Evolutionary conservation across 2,888 invertebrate genomes (phyloP).

Genomic region (Mesorhabditis sp.): DNA sequence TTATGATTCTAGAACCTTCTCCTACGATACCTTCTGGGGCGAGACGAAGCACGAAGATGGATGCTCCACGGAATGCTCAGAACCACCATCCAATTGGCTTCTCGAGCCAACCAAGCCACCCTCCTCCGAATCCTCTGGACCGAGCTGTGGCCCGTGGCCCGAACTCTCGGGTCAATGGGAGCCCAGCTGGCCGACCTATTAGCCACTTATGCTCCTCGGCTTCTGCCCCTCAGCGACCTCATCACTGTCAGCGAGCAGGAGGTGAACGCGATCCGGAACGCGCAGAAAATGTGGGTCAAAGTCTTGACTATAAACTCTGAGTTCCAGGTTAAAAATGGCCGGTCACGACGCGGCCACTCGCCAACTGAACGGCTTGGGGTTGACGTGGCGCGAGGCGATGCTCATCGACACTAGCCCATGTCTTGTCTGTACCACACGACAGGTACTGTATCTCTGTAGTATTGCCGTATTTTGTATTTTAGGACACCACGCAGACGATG

Average conservation of each 20-base stretch:
- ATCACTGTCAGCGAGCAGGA: slow-evolving; percentile 22
- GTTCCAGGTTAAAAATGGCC: slow-evolving; percentile 17
- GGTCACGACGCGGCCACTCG: slow-evolving; percentile 23
- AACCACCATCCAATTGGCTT: slow-evolving; percentile 35
- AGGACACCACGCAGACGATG: slow-evolving; percentile 22
- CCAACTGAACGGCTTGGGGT: slow-evolving; percentile 24
- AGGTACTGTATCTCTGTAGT: not conserved
- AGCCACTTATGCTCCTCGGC: slow-evolving; percentile 87
- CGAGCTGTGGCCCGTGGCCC: slow-evolving; percentile 81
- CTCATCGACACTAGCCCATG: slow-evolving; percentile 84
- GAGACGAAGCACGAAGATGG: slow-evolving; percentile 31
- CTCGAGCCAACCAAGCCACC: slow-evolving; percentile 26
- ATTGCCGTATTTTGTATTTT: not conserved
- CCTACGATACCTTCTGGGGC: slow-evolving; percentile 28
- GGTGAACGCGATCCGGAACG: slow-evolving; percentile 17
- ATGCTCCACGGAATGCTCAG: slow-evolving; percentile 33
- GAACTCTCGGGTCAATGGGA: slow-evolving; percentile 85
- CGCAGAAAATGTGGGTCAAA: slow-evolving; percentile 9
- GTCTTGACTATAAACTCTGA: not conserved
- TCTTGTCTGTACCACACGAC: slow-evolving; percentile 72
- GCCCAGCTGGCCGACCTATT: slow-evolving; percentile 93
- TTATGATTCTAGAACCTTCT: slow-evolving; percentile 26
- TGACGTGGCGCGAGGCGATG: slow-evolving; percentile 32
- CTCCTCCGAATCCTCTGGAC: slow-evolving; percentile 76
- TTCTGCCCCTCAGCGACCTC: slow-evolving; percentile 45